Conservation (phyloP, 2,113 vertebrate genomes). For the Regulus satrapa region DNA sequence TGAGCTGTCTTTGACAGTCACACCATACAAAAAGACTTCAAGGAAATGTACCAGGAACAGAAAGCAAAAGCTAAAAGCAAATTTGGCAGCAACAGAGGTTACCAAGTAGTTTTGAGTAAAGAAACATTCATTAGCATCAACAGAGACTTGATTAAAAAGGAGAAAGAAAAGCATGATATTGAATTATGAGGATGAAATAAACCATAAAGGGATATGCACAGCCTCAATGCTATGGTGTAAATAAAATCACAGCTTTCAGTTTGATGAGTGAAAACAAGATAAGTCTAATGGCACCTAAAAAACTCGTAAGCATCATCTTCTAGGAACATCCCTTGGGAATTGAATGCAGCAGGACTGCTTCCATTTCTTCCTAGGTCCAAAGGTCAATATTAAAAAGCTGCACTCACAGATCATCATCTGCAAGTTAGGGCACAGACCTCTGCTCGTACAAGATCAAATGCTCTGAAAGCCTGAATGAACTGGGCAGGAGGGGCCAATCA, state of each 20-base stretch:
- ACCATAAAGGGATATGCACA: background rate
- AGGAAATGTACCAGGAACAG: background rate
- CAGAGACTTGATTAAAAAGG: background rate
- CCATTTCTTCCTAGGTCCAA: background rate
- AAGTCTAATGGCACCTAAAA: background rate
- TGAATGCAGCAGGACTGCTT: background rate
- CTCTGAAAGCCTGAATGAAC: background rate
- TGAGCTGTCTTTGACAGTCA: slow-evolving; percentile 34
- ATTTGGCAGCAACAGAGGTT: background rate
- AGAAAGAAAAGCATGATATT: background rate
- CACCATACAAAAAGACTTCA: background rate
- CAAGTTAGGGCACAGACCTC: background rate
- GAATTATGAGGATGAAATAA: background rate
- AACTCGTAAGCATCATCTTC: background rate
- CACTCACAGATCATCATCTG: background rate
- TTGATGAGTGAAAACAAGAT: background rate
- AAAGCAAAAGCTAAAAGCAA: slow-evolving; percentile 31
- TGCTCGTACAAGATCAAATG: background rate
- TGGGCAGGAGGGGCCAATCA: background rate
- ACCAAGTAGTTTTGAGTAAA: background rate
- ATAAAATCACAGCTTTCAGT: background rate
- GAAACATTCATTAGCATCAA: background rate
- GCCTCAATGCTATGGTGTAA: background rate
- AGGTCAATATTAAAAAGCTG: background rate
- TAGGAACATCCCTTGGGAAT: background rate